Conservation (phyloP, 2,888 invertebrate species). For the Andrena flavipes region DNA sequence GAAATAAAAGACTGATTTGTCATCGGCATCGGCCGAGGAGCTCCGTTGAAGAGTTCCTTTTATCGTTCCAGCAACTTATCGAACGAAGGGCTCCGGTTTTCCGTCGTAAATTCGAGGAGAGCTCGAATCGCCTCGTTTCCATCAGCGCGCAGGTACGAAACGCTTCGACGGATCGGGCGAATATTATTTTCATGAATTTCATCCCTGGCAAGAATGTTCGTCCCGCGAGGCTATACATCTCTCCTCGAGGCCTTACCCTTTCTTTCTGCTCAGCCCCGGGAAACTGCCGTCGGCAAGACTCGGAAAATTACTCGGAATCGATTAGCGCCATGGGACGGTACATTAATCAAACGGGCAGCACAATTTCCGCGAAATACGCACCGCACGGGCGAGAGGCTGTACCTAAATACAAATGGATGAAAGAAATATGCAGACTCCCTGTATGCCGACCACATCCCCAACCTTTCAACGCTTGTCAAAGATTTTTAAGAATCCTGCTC, state of each 20-base stretch:
- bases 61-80: not conserved
- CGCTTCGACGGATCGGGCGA: constrained; percentile 12
- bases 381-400: constrained; percentile 14
- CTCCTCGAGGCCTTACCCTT: constrained; percentile 13
- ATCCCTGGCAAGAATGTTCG: not conserved
- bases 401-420: constrained; percentile 34
- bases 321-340: constrained; percentile 60
- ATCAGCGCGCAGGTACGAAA: not conserved
- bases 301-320: constrained; percentile 68
- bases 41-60: not conserved
- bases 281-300: constrained; percentile 18
- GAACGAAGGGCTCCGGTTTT: not conserved
- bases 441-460: not conserved
- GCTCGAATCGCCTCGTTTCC: not conserved
- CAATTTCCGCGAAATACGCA: constrained; percentile 58
- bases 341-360: constrained; percentile 71
- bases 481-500: constrained; percentile 1
- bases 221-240: constrained; percentile 22
- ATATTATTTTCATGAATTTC: constrained; percentile 38
- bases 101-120: not conserved
- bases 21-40: not conserved
- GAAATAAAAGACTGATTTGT: not conserved
- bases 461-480: constrained; percentile 14
- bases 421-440: constrained; percentile 37
- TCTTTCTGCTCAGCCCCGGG: constrained; percentile 11